Evolutionary conservation across 37 sponge, comb jelly and placozoan genomes (phyloP).

Genomic region (Theonella swinhoei): DNA sequence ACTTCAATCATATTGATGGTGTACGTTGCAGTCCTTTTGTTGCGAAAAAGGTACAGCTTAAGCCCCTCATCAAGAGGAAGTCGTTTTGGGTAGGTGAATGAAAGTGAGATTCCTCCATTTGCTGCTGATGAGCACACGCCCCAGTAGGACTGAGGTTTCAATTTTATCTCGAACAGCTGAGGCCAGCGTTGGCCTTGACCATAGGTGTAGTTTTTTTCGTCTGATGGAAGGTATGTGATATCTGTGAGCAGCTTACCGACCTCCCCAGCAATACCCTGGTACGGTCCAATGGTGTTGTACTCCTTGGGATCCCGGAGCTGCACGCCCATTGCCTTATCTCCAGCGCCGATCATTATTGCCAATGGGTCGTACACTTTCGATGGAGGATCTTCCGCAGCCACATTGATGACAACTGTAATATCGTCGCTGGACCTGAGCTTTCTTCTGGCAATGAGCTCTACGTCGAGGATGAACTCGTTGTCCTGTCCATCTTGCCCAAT

Average conservation of each 20-base stretch:
- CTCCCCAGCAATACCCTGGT: not conserved
- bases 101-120: not conserved
- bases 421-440: no score
- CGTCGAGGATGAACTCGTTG: no score
- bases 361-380: not conserved
- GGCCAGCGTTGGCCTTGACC: not conserved
- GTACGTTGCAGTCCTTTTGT: not conserved
- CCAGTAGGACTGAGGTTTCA: constrained; percentile 6
- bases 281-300: not conserved
- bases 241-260: not conserved
- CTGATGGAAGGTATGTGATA: not conserved
- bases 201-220: not conserved
- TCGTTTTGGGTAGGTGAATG: not conserved
- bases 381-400: not conserved
- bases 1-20: constrained; percentile 30
- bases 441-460: no score
- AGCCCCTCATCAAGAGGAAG: not conserved
- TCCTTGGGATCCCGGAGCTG: constrained; percentile 1
- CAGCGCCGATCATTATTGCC: not conserved
- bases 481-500: no score
- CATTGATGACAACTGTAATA: constrained; percentile 5
- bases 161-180: constrained; percentile 5
- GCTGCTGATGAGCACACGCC: constrained; percentile 1
- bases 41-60: not conserved
- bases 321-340: not conserved